Base-by-base conservation (phyloP, 2,797 vertebrate species). In the Anabas testudineus region DNA sequence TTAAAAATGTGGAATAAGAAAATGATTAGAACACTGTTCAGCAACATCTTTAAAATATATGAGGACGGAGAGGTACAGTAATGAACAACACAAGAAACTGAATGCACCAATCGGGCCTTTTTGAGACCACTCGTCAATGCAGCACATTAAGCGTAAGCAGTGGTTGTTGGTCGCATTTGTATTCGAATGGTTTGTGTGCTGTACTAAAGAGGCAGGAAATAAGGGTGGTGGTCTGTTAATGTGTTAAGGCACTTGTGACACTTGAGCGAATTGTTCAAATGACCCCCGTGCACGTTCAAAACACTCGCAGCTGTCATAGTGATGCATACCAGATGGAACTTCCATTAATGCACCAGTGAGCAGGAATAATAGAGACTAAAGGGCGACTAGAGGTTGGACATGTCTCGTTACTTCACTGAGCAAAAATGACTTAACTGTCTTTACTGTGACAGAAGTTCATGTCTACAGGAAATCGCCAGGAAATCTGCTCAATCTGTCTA, bases 251-350 rank as follows among this genome's bases (percentile, higher is more conserved):
- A 62, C 67, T 58, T 21, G 26, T 82, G 43, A 71, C 71, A 32
- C 54, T 87, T 58, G 56, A 59, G 65, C 81, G 51, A 81, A 88
- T 73, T 76, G 75, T 67, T 75, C 75, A 82, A 72, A 85, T 79
- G 74, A 82, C 79, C 78, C 78, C 45, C 46, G 18, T 36, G 45
- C 45, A 30, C 71, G 59, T 62, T 69, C 4, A 62, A 67, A 77
- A 51, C 49, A 67, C 55, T 64, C 75, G 81, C 67, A 60, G 61
- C 71, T 84, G 74, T 82, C 77, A 79, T 24, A 34, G 32, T 70
- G 70, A 90, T 36, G 55, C 37, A 2, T 58, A 43, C 47, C 64
- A 87, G 76, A 88, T 75, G 61, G 71, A 64, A 62, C 32, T 42
- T 39, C 24, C 16, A 19, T 15, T 37, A 42, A 24, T 42, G 32